phyloP scores from a whole-genome alignment of 2,113 vertebrate species.

The Gopherus flavomarginatus region DNA sequence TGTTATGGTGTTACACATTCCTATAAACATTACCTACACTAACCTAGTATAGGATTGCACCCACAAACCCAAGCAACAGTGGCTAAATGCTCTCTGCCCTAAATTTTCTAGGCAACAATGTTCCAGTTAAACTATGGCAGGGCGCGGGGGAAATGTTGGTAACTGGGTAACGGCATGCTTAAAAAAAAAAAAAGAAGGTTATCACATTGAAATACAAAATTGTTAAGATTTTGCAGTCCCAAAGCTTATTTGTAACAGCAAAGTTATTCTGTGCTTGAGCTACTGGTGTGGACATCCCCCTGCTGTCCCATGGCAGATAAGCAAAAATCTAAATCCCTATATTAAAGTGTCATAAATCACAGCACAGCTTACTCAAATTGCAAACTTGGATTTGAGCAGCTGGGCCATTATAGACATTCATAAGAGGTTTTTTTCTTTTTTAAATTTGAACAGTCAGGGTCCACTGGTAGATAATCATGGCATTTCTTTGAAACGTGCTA shows the following conservation, averaged over 20 bases:
- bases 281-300: slow-evolving; percentile 24
- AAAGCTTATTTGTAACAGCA: slow-evolving; percentile 24
- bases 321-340: slow-evolving; percentile 76
- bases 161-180: background rate
- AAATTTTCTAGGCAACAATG: background rate
- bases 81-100: rapidly evolving
- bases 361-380: slow-evolving; percentile 58
- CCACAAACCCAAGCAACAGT: background rate
- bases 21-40: rapidly evolving
- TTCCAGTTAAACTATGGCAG: background rate
- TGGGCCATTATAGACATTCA: background rate
- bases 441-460: slow-evolving; percentile 64
- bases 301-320: slow-evolving; percentile 62
- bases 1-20: background rate
- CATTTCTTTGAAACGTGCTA: background rate
- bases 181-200: background rate
- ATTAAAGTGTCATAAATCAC: slow-evolving; percentile 74
- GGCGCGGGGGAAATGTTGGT: too few relatives aligned
- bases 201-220: slow-evolving; percentile 37
- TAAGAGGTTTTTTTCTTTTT: background rate
- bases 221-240: slow-evolving; percentile 34
- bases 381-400: slow-evolving; percentile 51
- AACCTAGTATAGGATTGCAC: background rate
- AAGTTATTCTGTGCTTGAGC: slow-evolving; percentile 63
- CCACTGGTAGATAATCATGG: background rate